Base-by-base conservation (phyloP, 2,113 vertebrate species). In the Onychostruthus taczanowskii region DNA sequence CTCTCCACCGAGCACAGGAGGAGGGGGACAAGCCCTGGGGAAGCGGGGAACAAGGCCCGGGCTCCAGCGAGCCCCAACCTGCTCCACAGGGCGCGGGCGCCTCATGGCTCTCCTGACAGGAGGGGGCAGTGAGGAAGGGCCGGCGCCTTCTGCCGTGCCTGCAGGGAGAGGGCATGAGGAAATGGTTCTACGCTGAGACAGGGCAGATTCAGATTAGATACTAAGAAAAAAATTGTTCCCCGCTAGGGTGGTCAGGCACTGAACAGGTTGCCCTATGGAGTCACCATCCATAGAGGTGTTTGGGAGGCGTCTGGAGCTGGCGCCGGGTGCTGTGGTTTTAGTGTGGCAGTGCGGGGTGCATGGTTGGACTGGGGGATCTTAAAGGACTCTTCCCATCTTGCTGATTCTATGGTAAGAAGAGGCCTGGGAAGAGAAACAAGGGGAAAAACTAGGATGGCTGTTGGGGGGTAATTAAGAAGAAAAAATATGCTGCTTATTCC, bases 381-480 rank as follows among this genome's bases (percentile, higher is more conserved):
- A 35, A 76, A 69, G 41, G 12, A 27, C 63, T 35, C 55, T 69
- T 27, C 41, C 79, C 43, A 20, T 26, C 30, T 10, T 18, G 41
- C 31, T 15, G 41, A 49, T 53, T 83, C 31, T 6, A 3, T 4
- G 21, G 4, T 8, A 33, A 13, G 7, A 23, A 49, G 20, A 69
- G 7, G 23, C 35, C 18, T 10, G 22, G 14, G 8, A 21, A 30
- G 50, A 72, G 46, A 72, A 70, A n/a, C 1, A 22, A 27, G 20
- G 49, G 3, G 41, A 0, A 33, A 56, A 52, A 16, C 0, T 7
- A 12, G 17, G 6, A n/a, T n/a, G 50, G 46, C 17, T 19, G 28
- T n/a, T 15, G 27, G 22, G 10, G 24, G 8, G 10, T 7, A n/a
- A 21, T 28, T 41, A 61, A 58, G 7, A 5, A 37, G 47, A 56